These are phyloP conservation scores for Zaprionus gabonicus DNA, from an alignment of 1,140 invertebrate species.

Conservation along the genomic window DNA sequence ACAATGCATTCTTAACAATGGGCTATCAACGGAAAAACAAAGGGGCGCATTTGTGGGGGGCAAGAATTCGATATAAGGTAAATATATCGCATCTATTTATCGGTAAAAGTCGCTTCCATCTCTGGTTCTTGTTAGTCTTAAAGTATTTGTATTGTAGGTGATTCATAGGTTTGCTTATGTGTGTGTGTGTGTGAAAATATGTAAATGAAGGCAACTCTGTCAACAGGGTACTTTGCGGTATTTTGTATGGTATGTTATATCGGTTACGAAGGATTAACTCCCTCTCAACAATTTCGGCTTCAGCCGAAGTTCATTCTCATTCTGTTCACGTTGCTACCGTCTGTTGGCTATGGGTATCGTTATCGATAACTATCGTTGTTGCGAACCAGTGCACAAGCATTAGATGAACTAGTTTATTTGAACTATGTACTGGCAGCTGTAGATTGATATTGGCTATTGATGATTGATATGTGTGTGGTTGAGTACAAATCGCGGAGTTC, in stretches of 20 bases:
- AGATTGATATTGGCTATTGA: slow-evolving; percentile 26
- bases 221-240: slow-evolving; percentile 9
- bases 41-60: neutral
- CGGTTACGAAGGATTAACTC: neutral
- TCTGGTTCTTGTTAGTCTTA: slow-evolving; percentile 45
- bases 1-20: slow-evolving; percentile 27
- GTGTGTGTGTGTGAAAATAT: neutral
- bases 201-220: slow-evolving; percentile 11
- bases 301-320: neutral
- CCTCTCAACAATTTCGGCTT: neutral
- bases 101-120: slow-evolving; percentile 39
- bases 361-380: slow-evolving; percentile 9
- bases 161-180: slow-evolving; percentile 43
- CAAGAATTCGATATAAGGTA: neutral
- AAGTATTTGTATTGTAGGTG: slow-evolving; percentile 77
- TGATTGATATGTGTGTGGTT: slow-evolving; percentile 37
- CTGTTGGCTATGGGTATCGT: neutral
- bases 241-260: slow-evolving; percentile 3
- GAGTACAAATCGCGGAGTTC: slow-evolving; percentile 15
- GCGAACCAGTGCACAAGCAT: slow-evolving; percentile 30
- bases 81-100: slow-evolving; percentile 26
- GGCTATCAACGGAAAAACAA: neutral
- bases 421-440: slow-evolving; percentile 39
- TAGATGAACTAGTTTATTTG: slow-evolving; percentile 38
- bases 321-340: neutral